Evolutionary conservation across 2,797 vertebrate genomes (phyloP).

Genomic region (Thunnus albacares): DNA sequence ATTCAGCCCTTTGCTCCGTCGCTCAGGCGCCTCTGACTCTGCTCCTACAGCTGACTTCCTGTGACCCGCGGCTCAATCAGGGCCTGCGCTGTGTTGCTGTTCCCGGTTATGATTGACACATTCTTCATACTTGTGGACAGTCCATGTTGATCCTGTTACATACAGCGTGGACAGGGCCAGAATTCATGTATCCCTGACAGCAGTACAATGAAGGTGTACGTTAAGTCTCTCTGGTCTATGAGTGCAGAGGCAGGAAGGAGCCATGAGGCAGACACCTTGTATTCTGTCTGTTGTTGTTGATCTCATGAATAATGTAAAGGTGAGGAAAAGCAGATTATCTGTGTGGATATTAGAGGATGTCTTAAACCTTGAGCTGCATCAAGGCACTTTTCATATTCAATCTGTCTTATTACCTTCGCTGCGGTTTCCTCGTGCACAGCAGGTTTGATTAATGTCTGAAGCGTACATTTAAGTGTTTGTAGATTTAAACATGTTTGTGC

Average conservation of each 20-base stretch:
- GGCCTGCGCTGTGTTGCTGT: not conserved
- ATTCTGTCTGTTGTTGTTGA: not conserved
- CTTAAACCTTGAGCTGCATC: slow-evolving; percentile 31
- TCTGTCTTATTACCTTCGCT: slow-evolving; percentile 1
- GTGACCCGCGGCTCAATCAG: slow-evolving; percentile 1
- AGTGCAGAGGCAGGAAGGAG: not conserved
- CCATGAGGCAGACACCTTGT: slow-evolving; percentile 11
- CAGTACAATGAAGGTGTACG: not conserved
- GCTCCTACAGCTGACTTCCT: slow-evolving; percentile 6
- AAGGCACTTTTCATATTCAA: slow-evolving; percentile 27
- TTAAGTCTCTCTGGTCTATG: not conserved
- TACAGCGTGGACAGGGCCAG: not conserved
- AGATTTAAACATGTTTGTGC: too few relatives aligned
- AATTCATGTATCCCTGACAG: slow-evolving; percentile 16
- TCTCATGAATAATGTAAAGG: slow-evolving; percentile 59
- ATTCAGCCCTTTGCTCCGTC: not conserved
- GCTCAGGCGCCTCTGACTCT: not conserved
- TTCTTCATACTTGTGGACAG: slow-evolving; percentile 31
- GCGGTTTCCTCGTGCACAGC: slow-evolving; percentile 3
- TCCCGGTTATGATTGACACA: slow-evolving; percentile 38
- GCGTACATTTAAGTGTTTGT: not conserved
- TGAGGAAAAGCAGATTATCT: slow-evolving; percentile 36
- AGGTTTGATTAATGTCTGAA: slow-evolving; percentile 10
- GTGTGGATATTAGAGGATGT: slow-evolving; percentile 40
- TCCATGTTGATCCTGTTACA: slow-evolving; percentile 26